phyloP scores from a whole-genome alignment of 2,888 invertebrate species.

The Scaeva pyrastri region DNA sequence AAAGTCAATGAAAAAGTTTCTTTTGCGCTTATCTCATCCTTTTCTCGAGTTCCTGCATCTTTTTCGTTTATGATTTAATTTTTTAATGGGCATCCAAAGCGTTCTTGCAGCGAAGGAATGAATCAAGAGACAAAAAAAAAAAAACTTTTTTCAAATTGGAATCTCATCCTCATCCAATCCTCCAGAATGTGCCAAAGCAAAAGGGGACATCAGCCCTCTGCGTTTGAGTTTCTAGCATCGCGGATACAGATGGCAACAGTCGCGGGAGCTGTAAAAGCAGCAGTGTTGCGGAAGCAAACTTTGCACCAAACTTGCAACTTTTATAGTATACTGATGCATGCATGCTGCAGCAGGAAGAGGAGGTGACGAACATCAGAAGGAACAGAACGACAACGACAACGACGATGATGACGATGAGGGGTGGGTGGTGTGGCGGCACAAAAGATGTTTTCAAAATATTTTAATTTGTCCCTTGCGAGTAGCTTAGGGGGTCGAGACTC shows the following conservation, averaged over 20 bases:
- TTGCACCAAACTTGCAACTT: conserved; percentile 75
- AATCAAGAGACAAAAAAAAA: conserved; percentile 8
- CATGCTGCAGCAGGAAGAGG: conserved; percentile 26
- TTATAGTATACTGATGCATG: conserved; percentile 32
- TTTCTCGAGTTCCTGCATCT: conserved; percentile 29
- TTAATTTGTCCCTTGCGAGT: conserved; percentile 73
- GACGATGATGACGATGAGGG: too few species aligned
- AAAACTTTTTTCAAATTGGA: conserved; percentile 64
- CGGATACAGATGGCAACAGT: conserved; percentile 64
- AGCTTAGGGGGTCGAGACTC: conserved; percentile 58
- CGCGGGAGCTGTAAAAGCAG: conserved; percentile 56
- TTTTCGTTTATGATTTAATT: conserved; percentile 75
- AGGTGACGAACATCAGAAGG: neutral
- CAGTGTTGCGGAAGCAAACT: conserved; percentile 67
- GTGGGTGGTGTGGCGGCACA: conserved; percentile 31
- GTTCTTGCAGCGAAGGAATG: conserved; percentile 23
- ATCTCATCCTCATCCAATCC: conserved; percentile 43
- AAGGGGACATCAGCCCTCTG: neutral
- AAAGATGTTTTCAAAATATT: conserved; percentile 76
- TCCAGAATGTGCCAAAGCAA: neutral
- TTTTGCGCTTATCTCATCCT: conserved; percentile 38
- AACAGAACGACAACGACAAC: too few species aligned
- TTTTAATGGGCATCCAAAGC: conserved; percentile 73
- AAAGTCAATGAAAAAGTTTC: conserved; percentile 74
- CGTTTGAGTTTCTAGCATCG: conserved; percentile 12